Evolutionary conservation across 2,888 invertebrate genomes (phyloP).

Genomic region (Harmothoe impar): DNA sequence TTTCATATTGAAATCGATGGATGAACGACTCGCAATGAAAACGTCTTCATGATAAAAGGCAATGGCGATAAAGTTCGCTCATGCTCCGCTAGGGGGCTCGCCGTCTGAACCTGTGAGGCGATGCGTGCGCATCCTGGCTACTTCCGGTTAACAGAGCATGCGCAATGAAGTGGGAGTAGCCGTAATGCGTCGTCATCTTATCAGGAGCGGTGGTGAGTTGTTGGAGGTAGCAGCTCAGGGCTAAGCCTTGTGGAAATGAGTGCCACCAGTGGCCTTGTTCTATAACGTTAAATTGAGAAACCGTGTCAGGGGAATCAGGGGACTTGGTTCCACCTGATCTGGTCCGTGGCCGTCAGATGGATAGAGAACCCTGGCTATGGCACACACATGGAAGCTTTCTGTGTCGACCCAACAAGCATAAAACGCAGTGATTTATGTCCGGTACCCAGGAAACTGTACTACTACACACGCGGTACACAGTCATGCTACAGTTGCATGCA

Average conservation of each 20-base stretch:
- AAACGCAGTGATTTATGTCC: neutral
- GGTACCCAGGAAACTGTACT: neutral
- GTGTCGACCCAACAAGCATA: neutral
- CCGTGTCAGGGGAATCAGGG: slow-evolving; percentile 49
- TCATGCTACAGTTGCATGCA: too few relatives aligned
- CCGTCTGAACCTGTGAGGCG: slow-evolving; percentile 29
- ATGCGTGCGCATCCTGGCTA: slow-evolving; percentile 42
- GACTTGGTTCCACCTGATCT: slow-evolving; percentile 17
- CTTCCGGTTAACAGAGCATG: slow-evolving; percentile 47
- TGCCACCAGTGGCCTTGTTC: slow-evolving; percentile 32
- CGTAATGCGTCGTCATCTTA: slow-evolving; percentile 37
- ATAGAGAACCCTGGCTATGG: neutral
- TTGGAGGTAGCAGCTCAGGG: neutral
- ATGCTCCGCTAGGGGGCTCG: slow-evolving; percentile 12
- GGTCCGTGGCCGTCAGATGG: neutral
- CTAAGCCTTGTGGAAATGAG: neutral
- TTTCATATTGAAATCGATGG: slow-evolving; percentile 40
- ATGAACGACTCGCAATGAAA: slow-evolving; percentile 45
- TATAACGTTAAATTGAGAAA: slow-evolving; percentile 32
- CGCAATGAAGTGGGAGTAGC: slow-evolving; percentile 31
- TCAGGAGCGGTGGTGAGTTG: slow-evolving; percentile 13
- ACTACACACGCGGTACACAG: neutral
- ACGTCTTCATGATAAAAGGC: slow-evolving; percentile 48
- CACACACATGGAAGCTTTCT: slow-evolving; percentile 19
- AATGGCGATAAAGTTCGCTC: neutral